Percentiles rank a stretch among this genome's conserved stretches.
phyloP scores from a whole-genome alignment of 2,888 invertebrate species.

The Cenopis cana region DNA sequence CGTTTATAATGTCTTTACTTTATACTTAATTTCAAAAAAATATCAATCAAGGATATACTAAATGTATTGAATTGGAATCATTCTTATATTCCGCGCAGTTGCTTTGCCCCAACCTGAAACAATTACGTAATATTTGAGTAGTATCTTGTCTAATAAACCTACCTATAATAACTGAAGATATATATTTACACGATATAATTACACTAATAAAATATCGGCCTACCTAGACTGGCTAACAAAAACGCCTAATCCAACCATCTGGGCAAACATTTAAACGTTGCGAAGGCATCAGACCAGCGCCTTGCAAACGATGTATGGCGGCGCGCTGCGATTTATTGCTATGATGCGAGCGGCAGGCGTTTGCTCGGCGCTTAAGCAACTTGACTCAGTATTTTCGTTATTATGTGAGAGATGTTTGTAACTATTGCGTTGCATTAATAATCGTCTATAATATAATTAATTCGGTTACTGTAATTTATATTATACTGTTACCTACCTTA shows the following conservation, averaged over 20 bases:
- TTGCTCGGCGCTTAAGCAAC: neutral
- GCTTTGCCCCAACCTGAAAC: no score
- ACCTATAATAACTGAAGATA: no score
- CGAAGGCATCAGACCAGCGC: conserved; percentile 34
- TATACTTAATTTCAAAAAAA: neutral
- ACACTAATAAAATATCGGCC: neutral
- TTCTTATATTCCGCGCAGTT: no score
- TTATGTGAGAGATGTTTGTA: neutral
- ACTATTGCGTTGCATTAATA: neutral
- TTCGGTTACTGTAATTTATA: neutral
- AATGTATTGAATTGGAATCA: neutral
- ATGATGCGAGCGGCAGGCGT: conserved; percentile 33
- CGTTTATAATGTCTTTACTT: neutral
- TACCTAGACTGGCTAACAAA: neutral
- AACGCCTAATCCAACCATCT: conserved; percentile 17
- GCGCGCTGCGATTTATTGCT: conserved; percentile 43
- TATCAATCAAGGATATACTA: neutral
- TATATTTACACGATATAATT: neutral
- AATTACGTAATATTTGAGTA: no score
- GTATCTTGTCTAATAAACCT: no score
- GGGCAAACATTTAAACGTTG: neutral
- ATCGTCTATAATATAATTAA: neutral
- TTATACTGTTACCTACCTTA: no score
- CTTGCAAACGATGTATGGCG: conserved; percentile 25
- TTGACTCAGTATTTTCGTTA: conserved; percentile 1